phyloP scores from a whole-genome alignment of 2,797 vertebrate species.

The Bradypodion pumilum region DNA sequence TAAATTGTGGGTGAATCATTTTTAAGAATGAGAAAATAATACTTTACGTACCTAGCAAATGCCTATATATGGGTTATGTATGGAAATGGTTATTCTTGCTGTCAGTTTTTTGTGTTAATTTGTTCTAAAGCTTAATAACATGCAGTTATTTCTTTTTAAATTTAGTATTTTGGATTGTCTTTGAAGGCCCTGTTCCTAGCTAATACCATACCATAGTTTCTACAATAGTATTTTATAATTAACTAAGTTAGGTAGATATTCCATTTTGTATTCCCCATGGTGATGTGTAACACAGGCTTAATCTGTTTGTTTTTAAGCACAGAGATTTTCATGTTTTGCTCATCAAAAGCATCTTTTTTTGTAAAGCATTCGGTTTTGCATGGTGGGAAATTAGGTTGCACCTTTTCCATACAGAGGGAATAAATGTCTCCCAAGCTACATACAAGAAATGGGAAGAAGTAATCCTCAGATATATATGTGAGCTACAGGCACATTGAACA shows the following conservation, averaged over 20 bases:
- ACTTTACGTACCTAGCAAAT: neutral
- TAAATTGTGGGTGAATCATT: neutral
- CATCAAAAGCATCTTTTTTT: neutral
- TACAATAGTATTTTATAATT: slow-evolving; percentile 1
- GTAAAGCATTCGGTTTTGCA: neutral
- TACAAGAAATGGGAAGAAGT: neutral
- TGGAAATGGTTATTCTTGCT: slow-evolving; percentile 2
- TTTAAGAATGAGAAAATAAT: slow-evolving; percentile 2
- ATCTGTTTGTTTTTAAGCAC: neutral
- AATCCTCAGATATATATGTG: neutral
- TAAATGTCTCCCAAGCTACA: neutral
- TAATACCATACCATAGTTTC: slow-evolving; percentile 19
- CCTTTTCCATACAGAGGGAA: neutral
- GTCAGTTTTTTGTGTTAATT: slow-evolving; percentile 35
- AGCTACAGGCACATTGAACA: slow-evolving; percentile 12
- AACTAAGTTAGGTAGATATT: slow-evolving; percentile 30
- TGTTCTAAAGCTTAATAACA: neutral
- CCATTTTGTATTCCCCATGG: neutral
- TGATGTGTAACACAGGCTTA: neutral
- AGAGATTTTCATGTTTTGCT: neutral
- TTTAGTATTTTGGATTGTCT: slow-evolving; percentile 45
- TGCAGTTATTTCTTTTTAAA: neutral
- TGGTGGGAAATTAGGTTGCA: neutral
- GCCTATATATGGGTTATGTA: slow-evolving; percentile 18
- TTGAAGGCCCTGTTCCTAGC: slow-evolving; percentile 8